A percentile compares a stretch with the other conserved stretches of the same genome.
phyloP scores from a whole-genome alignment of 2,113 vertebrate species.

The Capricornis sumatraensis region DNA sequence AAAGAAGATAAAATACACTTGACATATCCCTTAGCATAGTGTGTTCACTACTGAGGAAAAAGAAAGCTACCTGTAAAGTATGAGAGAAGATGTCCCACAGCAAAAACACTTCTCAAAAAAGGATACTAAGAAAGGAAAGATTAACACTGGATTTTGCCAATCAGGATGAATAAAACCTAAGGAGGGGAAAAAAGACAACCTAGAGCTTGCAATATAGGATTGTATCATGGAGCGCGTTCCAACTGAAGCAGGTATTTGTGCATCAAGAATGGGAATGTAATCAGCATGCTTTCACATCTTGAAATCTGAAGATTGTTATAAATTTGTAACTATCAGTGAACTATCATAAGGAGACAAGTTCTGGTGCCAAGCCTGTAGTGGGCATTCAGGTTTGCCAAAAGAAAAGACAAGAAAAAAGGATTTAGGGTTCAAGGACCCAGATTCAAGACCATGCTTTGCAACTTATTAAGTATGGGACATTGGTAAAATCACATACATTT shows the following conservation, averaged over 20 bases:
- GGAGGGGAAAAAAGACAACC: background rate
- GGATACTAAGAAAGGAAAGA: constrained; percentile 40
- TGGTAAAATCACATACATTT: background rate
- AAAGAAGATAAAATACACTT: constrained; percentile 57
- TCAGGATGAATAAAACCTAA: background rate
- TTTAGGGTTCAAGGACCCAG: background rate
- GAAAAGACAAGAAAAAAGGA: background rate
- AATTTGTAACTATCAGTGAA: background rate
- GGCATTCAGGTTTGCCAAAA: background rate
- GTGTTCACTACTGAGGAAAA: background rate
- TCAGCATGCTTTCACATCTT: background rate
- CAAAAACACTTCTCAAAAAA: constrained; percentile 48
- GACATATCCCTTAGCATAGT: constrained; percentile 9
- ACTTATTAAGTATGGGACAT: background rate
- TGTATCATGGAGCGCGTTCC: background rate
- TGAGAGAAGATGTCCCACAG: background rate
- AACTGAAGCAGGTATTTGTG: background rate
- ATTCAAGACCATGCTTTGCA: background rate
- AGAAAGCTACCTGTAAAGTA: background rate
- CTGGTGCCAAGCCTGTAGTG: background rate
- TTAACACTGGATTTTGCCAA: constrained; percentile 42
- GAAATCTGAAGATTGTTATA: background rate
- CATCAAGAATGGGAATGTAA: background rate
- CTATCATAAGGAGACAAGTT: background rate
- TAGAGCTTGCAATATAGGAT: background rate